Evolutionary conservation across 1,140 invertebrate species (phyloP), one percentile per base, ranked within the genome.

Genomic region (Calliphora vicina): DNA sequence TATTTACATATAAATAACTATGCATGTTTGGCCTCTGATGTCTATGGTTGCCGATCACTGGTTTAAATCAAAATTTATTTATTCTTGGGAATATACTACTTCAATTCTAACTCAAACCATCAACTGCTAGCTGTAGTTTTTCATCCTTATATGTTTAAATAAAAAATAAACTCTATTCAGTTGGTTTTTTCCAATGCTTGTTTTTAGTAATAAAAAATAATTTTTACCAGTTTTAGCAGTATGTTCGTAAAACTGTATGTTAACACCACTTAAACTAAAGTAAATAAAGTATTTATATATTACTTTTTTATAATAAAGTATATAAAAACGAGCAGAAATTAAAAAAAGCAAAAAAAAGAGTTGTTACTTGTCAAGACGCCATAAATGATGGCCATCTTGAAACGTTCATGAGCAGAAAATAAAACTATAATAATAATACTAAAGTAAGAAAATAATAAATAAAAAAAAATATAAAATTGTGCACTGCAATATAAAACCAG

Each of bases 341-440:
- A 71, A 23, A 1, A 17, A 73, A 25, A 73, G 26, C 20, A 27
- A 73, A 26, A 73, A 73, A 29, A 74, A 74, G 72, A 35, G 72
- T 74, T 74, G 72, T 74, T 27, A 74, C 72, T 74, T 74, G 72
- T 74, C 72, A 74, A 74, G 72, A 74, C 27, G 26, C 72, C 72
- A 74, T 74, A 74, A 74, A 74, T 74, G 72, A 74, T 74, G 72
- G 72, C 72, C 72, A 74, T 74, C 27, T 74, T 74, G 27, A 74
- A 74, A 74, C 2, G 27, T 74, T 15, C 17, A 74, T 50, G 45
- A 17, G 27, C 72, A 74, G 72, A 15, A 73, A 73, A 27, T 6
- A 73, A 73, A 10, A 74, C 17, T n/a, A 74, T n/a, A 74, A n/a
- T 17, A 4, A 26, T n/a, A 74, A 74, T 6, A 74, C 13, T n/a